Evolutionary conservation across 2,888 invertebrate species (phyloP), one percentile per base, ranked within the genome.

Genomic region (Phania funesta): DNA sequence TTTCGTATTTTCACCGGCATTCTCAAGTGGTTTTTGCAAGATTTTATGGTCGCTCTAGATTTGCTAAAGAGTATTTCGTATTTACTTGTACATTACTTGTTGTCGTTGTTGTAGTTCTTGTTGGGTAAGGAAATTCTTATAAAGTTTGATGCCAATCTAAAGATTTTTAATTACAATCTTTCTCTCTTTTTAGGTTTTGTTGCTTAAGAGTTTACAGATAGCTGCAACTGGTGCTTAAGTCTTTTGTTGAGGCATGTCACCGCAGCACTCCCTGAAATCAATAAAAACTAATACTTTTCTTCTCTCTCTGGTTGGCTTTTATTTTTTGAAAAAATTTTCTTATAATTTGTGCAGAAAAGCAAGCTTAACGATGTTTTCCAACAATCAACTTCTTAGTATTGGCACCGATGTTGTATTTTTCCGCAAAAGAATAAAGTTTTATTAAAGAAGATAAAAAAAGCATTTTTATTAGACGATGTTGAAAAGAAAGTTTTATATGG

Each of bases 131-230:
- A 75, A 70, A 68, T 75, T 70, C 70, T 65, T 78, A 50, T 58
- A 82, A 82, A 82, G 29, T 82, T 82, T 74, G 73, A 75, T 71
- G 70, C 82, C 82, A 82, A 82, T 82, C 82, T 75, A 50, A 78
- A 82, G 70, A 82, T 82, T 82, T 82, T 82, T 82, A 82, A 82
- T 82, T 82, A 82, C 82, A 70, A 75, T 78, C 38, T 64, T 64
- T 20, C 62, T 38, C 62, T 73, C n/a, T 18, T 74, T 35, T 52
- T 54, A 60, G 20, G 64, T 56, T 65, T 75, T 52, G 20, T 41
- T 60, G 24, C 38, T 38, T 16, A 20, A 48, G 50, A 54, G 50
- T 65, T 68, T 76, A 32, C 26, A 60, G 68, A 64, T 64, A 54
- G 50, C 60, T 56, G 71, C 46, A 54, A 50, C 52, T 50, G 70